phyloP scores from a whole-genome alignment of 35 echinoderm and acorn worm species.

The Amphiura filiformis region DNA sequence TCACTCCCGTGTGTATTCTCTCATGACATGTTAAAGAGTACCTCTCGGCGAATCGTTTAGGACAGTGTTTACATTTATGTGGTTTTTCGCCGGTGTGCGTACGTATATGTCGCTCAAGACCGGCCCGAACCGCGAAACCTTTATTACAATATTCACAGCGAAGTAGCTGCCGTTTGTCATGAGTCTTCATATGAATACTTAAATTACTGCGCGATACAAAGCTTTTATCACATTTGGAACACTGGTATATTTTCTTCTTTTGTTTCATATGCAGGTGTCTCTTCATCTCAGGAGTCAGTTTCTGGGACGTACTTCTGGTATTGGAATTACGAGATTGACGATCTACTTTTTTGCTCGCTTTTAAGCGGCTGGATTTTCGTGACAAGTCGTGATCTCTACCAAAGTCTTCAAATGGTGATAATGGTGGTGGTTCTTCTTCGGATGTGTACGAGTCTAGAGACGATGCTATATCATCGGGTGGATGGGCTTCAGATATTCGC shows the following conservation, averaged over 20 bases:
- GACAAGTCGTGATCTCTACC: background rate
- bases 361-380: background rate
- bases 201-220: background rate
- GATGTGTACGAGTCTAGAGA: background rate
- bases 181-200: background rate
- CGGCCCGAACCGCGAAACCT: background rate
- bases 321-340: too few relatives aligned
- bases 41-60: background rate
- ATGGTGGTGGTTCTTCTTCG: background rate
- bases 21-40: background rate
- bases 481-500: background rate
- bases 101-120: background rate
- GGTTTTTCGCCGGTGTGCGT: background rate
- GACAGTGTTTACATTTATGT: background rate
- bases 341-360: background rate
- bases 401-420: background rate
- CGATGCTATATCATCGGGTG: background rate
- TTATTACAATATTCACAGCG: background rate
- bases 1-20: background rate
- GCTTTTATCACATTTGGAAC: background rate
- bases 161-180: background rate
- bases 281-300: background rate
- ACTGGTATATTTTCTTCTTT: background rate
- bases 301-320: background rate
- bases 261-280: background rate